Evolutionary conservation across 2,113 vertebrate genomes (phyloP).

Genomic region (Rhineura floridana): DNA sequence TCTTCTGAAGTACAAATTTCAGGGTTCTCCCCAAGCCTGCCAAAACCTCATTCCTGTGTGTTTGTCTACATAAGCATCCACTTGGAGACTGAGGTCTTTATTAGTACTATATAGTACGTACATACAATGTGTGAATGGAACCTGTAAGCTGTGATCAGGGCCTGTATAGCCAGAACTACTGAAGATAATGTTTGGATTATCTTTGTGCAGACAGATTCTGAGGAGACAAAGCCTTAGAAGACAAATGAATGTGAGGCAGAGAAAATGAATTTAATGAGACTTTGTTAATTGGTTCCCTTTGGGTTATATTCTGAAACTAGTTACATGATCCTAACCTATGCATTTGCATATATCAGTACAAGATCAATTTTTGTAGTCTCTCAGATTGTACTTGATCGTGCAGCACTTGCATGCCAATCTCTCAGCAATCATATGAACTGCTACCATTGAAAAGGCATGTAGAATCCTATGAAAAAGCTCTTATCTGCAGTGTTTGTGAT

Average conservation of each 20-base stretch:
- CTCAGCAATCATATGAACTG: neutral
- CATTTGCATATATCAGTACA: neutral
- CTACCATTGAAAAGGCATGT: neutral
- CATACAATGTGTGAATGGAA: neutral
- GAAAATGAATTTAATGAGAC: neutral
- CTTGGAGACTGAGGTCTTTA: no score
- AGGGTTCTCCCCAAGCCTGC: no score
- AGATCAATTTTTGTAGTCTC: neutral
- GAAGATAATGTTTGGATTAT: neutral
- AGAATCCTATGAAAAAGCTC: neutral
- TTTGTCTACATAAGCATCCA: no score
- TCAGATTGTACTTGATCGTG: neutral
- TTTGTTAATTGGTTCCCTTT: neutral
- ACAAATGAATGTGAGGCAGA: neutral
- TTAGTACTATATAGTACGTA: neutral
- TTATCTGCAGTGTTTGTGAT: neutral
- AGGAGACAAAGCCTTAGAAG: neutral
- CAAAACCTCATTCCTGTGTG: neutral
- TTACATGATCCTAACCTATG: neutral
- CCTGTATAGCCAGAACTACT: neutral
- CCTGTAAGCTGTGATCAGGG: neutral
- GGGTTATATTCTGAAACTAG: neutral
- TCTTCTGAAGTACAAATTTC: neutral
- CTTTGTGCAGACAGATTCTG: neutral
- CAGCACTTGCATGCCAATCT: neutral